Percentiles rank a stretch among this genome's conserved stretches.
These are phyloP conservation scores for Odiellus spinosus DNA, from an alignment of 2,888 invertebrate genomes.

Conservation along the genomic window DNA sequence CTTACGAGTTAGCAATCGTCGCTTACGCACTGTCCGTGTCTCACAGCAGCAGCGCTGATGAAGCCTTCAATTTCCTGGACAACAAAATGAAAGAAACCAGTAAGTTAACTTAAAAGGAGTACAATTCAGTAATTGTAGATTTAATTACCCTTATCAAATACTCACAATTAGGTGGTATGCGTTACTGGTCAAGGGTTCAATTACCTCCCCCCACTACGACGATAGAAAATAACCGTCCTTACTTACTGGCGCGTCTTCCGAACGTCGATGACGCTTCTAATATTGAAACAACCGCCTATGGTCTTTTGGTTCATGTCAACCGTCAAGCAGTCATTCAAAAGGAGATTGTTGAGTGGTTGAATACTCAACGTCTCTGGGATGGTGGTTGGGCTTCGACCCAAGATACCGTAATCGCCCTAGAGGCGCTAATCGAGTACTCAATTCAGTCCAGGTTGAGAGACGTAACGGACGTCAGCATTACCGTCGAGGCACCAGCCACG, in stretches of 20 bases:
- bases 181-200: slow-evolving; percentile 67
- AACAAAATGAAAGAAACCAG: slow-evolving; percentile 49
- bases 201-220: slow-evolving; percentile 41
- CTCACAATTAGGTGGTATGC: slow-evolving; percentile 44
- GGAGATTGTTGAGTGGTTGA: slow-evolving; percentile 77
- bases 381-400: slow-evolving; percentile 80
- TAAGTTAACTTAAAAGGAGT: slow-evolving; percentile 23
- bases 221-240: slow-evolving; percentile 72
- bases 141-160: neutral
- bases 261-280: slow-evolving; percentile 79
- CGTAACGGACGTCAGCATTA: slow-evolving; percentile 57
- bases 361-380: slow-evolving; percentile 66
- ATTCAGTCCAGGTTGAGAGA: slow-evolving; percentile 67
- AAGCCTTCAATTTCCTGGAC: slow-evolving; percentile 57
- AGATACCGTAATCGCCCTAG: slow-evolving; percentile 74
- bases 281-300: slow-evolving; percentile 84
- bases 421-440: slow-evolving; percentile 77
- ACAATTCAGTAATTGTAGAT: no score
- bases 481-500: slow-evolving; percentile 69
- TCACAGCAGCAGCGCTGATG: slow-evolving; percentile 69
- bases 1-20: slow-evolving; percentile 73
- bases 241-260: slow-evolving; percentile 68
- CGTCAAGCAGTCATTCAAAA: slow-evolving; percentile 65
- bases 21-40: slow-evolving; percentile 70
- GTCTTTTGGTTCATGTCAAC: slow-evolving; percentile 69